Percentiles rank a stretch among this genome's conserved stretches.
Evolutionary conservation across 2,797 vertebrate species (phyloP).

Genomic region (Esox lucius): DNA sequence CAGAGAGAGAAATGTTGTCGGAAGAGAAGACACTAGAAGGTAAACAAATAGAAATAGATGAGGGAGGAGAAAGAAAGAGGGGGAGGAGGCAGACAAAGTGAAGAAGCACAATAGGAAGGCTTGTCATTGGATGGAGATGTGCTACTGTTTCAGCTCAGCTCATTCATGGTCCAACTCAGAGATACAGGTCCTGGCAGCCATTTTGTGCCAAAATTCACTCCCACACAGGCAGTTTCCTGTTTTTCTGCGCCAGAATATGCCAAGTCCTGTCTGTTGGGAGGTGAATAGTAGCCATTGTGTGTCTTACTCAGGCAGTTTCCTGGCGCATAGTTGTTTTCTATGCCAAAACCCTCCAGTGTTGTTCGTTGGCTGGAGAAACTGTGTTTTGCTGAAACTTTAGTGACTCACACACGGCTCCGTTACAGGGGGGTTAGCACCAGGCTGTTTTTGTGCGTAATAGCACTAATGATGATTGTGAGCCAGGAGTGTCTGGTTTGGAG

Average conservation of each 20-base stretch:
- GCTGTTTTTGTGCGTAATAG: conserved; percentile 49
- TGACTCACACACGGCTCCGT: neutral
- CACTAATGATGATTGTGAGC: conserved; percentile 45
- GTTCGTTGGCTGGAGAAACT: conserved; percentile 1
- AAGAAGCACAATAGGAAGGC: neutral
- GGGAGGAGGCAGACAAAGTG: conserved; percentile 6
- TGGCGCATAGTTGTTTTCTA: neutral
- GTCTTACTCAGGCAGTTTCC: neutral
- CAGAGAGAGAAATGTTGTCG: neutral
- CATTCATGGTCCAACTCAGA: neutral
- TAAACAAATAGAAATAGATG: neutral
- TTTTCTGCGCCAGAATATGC: neutral
- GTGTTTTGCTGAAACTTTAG: neutral
- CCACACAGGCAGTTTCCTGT: neutral
- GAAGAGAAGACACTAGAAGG: neutral
- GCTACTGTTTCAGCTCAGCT: conserved; percentile 2
- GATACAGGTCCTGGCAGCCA: neutral
- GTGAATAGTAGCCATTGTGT: neutral
- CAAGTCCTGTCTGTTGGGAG: neutral
- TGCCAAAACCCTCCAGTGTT: neutral
- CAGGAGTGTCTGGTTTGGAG: conserved; percentile 23
- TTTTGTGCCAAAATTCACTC: neutral
- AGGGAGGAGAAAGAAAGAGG: conserved; percentile 19
- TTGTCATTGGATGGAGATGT: neutral
- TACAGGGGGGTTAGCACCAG: conserved; percentile 37